A percentile compares a stretch with the other conserved stretches of the same genome.
These are phyloP conservation scores for Pocillopora verrucosa DNA, from an alignment of 64 coral and sea anemone genomes.

Conservation along the genomic window DNA sequence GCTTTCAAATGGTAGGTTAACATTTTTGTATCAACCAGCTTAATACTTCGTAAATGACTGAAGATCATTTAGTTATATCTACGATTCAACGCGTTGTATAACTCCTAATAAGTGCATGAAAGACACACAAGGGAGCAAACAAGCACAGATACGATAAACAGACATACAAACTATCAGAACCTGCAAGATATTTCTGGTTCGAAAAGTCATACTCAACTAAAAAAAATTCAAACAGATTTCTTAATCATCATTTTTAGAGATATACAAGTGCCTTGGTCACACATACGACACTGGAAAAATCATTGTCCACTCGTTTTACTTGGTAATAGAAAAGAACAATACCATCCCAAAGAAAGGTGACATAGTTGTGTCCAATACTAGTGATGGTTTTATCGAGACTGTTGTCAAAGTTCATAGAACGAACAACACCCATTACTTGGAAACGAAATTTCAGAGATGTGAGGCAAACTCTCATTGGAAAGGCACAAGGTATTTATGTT, in stretches of 20 bases:
- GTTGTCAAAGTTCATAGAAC: conserved; percentile 33
- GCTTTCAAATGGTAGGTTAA: background rate
- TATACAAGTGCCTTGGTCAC: conserved; percentile 68
- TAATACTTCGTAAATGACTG: background rate
- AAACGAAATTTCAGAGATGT: conserved; percentile 64
- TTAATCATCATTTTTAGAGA: background rate
- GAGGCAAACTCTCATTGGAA: conserved; percentile 14
- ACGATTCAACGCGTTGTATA: background rate
- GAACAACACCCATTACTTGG: conserved; percentile 6
- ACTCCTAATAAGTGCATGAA: background rate
- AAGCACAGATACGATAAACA: no score
- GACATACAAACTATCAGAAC: no score
- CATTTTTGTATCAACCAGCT: background rate
- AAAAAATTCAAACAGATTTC: background rate
- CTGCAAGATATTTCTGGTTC: no score
- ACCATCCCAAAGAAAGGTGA: conserved; percentile 27
- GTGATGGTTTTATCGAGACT: conserved; percentile 64
- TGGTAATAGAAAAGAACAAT: conserved; percentile 35
- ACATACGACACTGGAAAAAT: conserved; percentile 28
- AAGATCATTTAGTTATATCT: background rate
- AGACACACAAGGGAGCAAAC: no score
- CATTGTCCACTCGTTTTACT: conserved; percentile 33
- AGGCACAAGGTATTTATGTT: background rate
- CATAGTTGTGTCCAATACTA: conserved; percentile 35
- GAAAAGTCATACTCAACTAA: no score